Evolutionary conservation across 2,113 vertebrate species (phyloP).

Genomic region (Strix aluco): DNA sequence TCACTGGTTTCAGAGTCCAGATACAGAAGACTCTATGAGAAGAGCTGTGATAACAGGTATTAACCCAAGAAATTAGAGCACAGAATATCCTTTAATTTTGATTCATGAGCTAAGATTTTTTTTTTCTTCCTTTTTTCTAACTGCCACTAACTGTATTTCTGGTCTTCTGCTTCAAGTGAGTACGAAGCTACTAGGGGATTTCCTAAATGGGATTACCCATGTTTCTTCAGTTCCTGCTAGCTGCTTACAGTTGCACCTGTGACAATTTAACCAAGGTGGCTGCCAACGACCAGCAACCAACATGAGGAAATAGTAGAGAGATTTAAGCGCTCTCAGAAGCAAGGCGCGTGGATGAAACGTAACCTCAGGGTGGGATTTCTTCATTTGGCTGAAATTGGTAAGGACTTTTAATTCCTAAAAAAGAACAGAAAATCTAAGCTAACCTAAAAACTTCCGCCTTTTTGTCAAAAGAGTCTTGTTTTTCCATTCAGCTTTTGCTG

Average conservation of each 20-base stretch:
- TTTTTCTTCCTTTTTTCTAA: background rate
- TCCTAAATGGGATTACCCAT: background rate
- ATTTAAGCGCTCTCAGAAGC: slow-evolving; percentile 4
- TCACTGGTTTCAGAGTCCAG: background rate
- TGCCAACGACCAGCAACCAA: background rate
- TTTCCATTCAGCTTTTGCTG: background rate
- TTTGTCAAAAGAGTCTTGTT: background rate
- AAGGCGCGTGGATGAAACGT: background rate
- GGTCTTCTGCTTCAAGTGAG: background rate
- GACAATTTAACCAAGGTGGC: slow-evolving; percentile 11
- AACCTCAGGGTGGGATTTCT: background rate
- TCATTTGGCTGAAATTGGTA: background rate
- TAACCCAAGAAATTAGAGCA: background rate
- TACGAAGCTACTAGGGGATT: slow-evolving; percentile 28
- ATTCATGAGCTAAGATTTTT: background rate
- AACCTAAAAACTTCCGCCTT: background rate
- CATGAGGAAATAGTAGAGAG: background rate
- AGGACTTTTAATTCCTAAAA: background rate
- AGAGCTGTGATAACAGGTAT: background rate
- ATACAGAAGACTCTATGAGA: background rate
- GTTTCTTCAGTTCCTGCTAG: slow-evolving; percentile 40
- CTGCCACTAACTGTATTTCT: slow-evolving; percentile 47
- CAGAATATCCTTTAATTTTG: background rate
- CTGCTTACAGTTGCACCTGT: slow-evolving; percentile 16
- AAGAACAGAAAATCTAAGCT: background rate